phyloP scores from a whole-genome alignment of 2,797 vertebrate species.

The Neomorphus geoffroyi region DNA sequence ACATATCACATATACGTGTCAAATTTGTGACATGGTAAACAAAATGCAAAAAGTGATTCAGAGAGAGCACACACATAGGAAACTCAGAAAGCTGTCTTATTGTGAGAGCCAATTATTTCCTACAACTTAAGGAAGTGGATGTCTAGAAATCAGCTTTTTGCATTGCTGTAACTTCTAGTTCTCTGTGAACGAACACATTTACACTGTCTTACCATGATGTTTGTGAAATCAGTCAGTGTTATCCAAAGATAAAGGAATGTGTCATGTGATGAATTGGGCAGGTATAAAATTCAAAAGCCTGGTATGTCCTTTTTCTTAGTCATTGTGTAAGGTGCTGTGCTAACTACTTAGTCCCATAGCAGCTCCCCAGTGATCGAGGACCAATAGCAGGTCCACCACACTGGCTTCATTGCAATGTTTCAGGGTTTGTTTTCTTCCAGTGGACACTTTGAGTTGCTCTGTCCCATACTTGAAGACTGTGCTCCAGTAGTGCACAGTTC shows the following conservation, averaged over 20 bases:
- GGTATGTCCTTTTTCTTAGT: not conserved
- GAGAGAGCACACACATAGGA: not conserved
- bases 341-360: not conserved
- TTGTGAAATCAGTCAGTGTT: not conserved
- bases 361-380: not conserved
- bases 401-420: not conserved
- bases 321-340: not conserved
- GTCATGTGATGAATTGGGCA: not conserved
- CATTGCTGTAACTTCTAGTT: not conserved
- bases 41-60: conserved; percentile 45
- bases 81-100: not conserved
- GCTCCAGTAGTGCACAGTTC: not conserved
- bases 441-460: not conserved
- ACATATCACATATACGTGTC: not conserved
- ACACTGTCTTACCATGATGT: not conserved
- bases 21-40: conserved; percentile 34
- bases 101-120: not conserved
- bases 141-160: not conserved
- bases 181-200: not conserved
- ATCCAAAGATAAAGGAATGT: not conserved
- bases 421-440: not conserved
- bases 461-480: not conserved
- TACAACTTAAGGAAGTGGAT: not conserved
- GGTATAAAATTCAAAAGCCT: not conserved
- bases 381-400: not conserved